Percentiles rank a stretch among this genome's conserved stretches.
phyloP scores from a whole-genome alignment of 2,113 vertebrate species.

The Chloropsis hardwickii region DNA sequence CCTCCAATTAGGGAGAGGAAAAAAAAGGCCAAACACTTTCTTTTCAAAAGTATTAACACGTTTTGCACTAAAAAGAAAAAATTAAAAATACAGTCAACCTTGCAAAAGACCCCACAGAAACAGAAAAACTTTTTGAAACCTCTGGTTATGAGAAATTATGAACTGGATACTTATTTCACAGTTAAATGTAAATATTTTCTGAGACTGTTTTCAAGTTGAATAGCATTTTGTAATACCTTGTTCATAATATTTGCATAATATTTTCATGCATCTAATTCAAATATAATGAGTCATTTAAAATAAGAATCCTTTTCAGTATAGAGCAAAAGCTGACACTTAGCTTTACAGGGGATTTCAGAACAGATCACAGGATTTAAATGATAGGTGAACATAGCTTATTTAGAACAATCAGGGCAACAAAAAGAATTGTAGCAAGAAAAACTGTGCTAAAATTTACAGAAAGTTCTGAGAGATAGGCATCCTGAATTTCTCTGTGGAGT shows the following conservation, averaged over 20 bases:
- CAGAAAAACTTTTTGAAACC: background rate
- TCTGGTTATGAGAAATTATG: background rate
- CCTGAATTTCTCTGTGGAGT: background rate
- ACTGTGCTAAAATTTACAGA: background rate
- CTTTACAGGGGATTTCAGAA: background rate
- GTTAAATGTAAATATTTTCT: background rate
- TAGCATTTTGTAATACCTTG: background rate
- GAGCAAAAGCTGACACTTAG: background rate
- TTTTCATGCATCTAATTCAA: background rate
- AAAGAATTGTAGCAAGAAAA: background rate
- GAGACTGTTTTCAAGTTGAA: background rate
- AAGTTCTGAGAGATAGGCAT: background rate
- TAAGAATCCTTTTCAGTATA: background rate
- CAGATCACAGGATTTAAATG: background rate
- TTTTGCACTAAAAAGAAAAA: background rate
- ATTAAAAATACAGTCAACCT: background rate
- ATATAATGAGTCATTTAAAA: background rate
- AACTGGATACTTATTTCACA: background rate
- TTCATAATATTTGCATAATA: background rate
- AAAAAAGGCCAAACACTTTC: background rate
- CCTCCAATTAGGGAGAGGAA: background rate
- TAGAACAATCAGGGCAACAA: background rate
- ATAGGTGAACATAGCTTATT: background rate
- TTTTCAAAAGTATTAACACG: background rate
- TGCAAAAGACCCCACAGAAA: background rate